phyloP scores from a whole-genome alignment of 1,140 invertebrate genomes.

The Drosophila athabasca region DNA sequence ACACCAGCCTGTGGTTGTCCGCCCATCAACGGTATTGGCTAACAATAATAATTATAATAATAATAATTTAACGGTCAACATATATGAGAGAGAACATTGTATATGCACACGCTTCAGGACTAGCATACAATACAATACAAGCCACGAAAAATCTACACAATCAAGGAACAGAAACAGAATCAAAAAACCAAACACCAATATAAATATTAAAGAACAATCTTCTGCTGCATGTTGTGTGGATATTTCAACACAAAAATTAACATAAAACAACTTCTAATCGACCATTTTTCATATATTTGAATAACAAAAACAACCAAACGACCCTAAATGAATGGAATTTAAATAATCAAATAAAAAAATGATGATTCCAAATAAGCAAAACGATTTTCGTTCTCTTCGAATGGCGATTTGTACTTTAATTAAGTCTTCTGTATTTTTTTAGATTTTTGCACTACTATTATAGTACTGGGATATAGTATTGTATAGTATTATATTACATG shows the following conservation, averaged over 20 bases:
- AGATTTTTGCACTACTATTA: too few species aligned
- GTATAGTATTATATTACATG: too few species aligned
- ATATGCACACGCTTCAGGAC: constrained; percentile 64
- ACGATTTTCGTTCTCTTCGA: neutral
- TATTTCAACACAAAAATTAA: constrained; percentile 39
- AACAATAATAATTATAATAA: constrained; percentile 59
- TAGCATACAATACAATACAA: constrained; percentile 39
- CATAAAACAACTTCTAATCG: constrained; percentile 74
- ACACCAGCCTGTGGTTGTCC: constrained; percentile 26
- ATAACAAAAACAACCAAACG: constrained; percentile 60
- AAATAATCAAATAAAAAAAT: constrained; percentile 78
- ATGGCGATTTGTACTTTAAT: too few species aligned
- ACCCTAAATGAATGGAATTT: constrained; percentile 76
- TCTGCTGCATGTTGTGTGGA: constrained; percentile 20
- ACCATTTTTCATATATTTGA: constrained; percentile 79
- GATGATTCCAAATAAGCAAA: constrained; percentile 59
- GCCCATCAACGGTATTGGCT: constrained; percentile 69
- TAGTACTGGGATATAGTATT: too few species aligned
- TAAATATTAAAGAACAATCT: constrained; percentile 50
- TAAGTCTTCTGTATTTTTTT: too few species aligned
- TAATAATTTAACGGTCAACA: constrained; percentile 53
- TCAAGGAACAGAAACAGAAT: neutral
- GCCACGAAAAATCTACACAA: constrained; percentile 24
- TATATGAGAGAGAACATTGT: constrained; percentile 51
- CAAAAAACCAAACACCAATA: constrained; percentile 44